Conservation (phyloP, 1,140 invertebrate genomes). For the Lycorma delicatula region DNA sequence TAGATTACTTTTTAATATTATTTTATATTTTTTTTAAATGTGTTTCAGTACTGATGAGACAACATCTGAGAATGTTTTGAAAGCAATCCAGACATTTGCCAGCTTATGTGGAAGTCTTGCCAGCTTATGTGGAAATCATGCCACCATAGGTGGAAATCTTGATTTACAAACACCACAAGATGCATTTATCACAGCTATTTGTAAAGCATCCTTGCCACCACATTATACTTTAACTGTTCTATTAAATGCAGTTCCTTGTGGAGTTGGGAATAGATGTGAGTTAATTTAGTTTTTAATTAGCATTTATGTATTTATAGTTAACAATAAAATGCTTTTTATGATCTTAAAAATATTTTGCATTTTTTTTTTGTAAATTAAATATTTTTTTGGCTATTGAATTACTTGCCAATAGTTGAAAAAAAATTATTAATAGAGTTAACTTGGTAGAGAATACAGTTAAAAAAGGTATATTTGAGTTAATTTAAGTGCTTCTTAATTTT, state of each 20-base stretch:
- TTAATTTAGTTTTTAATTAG: not conserved
- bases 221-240: conserved; percentile 89
- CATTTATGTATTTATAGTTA: conserved; percentile 29
- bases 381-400: too few relatives aligned
- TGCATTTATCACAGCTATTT: conserved; percentile 88
- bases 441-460: too few relatives aligned
- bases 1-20: too few relatives aligned
- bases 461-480: too few relatives aligned
- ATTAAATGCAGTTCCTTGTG: conserved; percentile 42
- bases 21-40: conserved; percentile 10
- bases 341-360: too few relatives aligned
- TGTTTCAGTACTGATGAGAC: conserved; percentile 76
- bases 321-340: too few relatives aligned
- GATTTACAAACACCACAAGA: conserved; percentile 69
- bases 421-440: too few relatives aligned
- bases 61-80: conserved; percentile 79
- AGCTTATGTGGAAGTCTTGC: conserved; percentile 55
- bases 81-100: conserved; percentile 80
- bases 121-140: too few relatives aligned
- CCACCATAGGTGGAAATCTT: conserved; percentile 51
- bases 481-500: too few relatives aligned
- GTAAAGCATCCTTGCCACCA: conserved; percentile 88
- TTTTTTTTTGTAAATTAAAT: too few relatives aligned
- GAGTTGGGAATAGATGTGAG: conserved; percentile 7
- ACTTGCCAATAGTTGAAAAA: too few relatives aligned